These are phyloP conservation scores for Maconellicoccus hirsutus DNA, from an alignment of 1,140 invertebrate species.

Conservation along the genomic window DNA sequence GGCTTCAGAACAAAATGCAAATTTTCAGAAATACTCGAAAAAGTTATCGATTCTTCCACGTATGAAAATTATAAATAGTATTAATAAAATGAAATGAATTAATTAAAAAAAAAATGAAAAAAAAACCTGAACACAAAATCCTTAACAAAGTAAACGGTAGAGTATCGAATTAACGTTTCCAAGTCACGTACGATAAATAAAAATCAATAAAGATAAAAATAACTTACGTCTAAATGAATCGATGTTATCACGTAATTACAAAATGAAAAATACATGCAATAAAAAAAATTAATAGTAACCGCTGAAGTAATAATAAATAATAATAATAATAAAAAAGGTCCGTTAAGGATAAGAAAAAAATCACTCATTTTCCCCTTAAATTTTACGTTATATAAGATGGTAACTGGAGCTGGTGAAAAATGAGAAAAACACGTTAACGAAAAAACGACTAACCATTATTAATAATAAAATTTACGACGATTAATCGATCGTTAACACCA, in stretches of 20 bases:
- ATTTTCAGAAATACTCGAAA: background rate
- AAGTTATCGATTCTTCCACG: background rate
- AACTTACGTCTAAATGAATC: background rate
- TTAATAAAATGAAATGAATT: background rate
- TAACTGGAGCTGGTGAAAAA: conserved; percentile 12
- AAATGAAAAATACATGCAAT: background rate
- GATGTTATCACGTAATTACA: conserved; percentile 4
- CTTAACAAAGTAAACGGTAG: background rate
- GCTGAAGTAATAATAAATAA: no score
- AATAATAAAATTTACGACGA: background rate
- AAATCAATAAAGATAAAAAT: background rate
- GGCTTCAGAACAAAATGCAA: background rate
- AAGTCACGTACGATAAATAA: background rate
- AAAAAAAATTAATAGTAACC: no score
- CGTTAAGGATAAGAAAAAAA: background rate
- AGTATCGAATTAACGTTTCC: background rate
- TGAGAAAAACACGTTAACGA: background rate
- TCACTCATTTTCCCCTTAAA: background rate
- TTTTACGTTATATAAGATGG: background rate
- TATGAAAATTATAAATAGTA: background rate
- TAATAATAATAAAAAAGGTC: background rate
- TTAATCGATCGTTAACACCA: conserved; percentile 47
- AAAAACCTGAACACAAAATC: background rate
- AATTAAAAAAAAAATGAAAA: background rate
- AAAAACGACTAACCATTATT: background rate